Evolutionary conservation across 2,888 invertebrate genomes (phyloP).

Genomic region (Dromius quadrimaculatus): DNA sequence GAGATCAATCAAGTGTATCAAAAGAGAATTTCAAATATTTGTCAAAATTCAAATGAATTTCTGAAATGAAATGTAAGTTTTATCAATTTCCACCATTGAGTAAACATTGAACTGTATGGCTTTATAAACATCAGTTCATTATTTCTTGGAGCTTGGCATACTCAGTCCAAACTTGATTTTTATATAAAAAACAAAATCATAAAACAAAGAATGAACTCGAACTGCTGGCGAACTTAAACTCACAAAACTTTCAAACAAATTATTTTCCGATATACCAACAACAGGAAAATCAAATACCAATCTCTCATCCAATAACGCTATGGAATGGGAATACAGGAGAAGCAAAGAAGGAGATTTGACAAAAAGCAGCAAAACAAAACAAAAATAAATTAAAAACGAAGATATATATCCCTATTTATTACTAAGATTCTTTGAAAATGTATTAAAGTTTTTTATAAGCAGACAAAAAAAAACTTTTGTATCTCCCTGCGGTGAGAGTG

Average conservation of each 20-base stretch:
- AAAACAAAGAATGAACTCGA: slow-evolving; percentile 23
- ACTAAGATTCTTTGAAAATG: background rate
- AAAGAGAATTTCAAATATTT: no score
- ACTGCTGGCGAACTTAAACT: slow-evolving; percentile 36
- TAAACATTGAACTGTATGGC: no score
- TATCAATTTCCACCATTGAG: no score
- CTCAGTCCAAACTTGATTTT: slow-evolving; percentile 12
- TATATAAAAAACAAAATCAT: slow-evolving; percentile 34
- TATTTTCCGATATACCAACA: slow-evolving; percentile 44
- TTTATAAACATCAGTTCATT: slow-evolving; percentile 3
- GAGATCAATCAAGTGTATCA: no score
- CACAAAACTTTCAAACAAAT: slow-evolving; percentile 42
- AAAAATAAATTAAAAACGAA: slow-evolving; percentile 3
- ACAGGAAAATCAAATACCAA: slow-evolving; percentile 46
- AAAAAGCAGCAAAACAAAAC: slow-evolving; percentile 1
- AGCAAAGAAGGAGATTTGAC: background rate
- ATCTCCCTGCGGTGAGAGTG: no score
- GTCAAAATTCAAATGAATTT: no score
- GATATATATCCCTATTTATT: slow-evolving; percentile 11
- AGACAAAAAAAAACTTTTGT: no score
- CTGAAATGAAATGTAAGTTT: no score
- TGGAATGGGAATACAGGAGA: background rate
- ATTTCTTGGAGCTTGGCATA: slow-evolving; percentile 15
- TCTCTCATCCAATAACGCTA: slow-evolving; percentile 21
- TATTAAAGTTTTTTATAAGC: background rate